phyloP scores from a whole-genome alignment of 2,113 vertebrate species.

The Callocephalon fimbriatum region DNA sequence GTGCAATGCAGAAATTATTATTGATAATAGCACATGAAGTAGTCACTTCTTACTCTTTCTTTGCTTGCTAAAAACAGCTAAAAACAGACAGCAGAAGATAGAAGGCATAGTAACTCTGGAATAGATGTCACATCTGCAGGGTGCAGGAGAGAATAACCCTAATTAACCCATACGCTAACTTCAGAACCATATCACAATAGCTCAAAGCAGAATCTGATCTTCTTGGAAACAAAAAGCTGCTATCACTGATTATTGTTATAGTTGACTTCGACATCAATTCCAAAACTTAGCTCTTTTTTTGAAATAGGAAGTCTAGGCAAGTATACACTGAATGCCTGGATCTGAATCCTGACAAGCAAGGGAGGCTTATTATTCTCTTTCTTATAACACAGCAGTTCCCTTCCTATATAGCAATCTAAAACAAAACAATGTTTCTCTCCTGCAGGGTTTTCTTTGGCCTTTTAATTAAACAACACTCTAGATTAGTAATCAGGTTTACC shows the following conservation, averaged over 20 bases:
- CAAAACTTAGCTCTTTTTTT: neutral
- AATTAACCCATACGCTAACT: neutral
- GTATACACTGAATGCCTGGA: neutral
- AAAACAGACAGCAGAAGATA: neutral
- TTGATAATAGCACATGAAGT: neutral
- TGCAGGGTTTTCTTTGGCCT: constrained; percentile 47
- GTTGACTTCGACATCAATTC: neutral
- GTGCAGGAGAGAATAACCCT: neutral
- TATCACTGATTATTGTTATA: constrained; percentile 3
- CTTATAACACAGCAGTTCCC: neutral
- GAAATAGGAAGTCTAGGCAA: constrained; percentile 17
- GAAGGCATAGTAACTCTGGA: neutral
- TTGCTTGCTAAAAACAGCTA: neutral
- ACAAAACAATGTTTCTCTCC: constrained; percentile 13
- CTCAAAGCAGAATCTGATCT: neutral
- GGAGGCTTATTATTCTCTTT: neutral
- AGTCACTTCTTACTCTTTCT: neutral
- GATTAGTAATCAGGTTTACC: constrained; percentile 25
- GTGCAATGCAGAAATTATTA: neutral
- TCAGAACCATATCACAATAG: neutral
- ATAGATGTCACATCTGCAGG: neutral
- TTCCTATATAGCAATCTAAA: constrained; percentile 4
- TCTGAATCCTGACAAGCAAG: constrained; percentile 27
- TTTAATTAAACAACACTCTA: constrained; percentile 26
- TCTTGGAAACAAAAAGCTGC: neutral